These are phyloP conservation scores for Macrobrachium nipponense DNA, from an alignment of 1,140 invertebrate species.

Conservation along the genomic window DNA sequence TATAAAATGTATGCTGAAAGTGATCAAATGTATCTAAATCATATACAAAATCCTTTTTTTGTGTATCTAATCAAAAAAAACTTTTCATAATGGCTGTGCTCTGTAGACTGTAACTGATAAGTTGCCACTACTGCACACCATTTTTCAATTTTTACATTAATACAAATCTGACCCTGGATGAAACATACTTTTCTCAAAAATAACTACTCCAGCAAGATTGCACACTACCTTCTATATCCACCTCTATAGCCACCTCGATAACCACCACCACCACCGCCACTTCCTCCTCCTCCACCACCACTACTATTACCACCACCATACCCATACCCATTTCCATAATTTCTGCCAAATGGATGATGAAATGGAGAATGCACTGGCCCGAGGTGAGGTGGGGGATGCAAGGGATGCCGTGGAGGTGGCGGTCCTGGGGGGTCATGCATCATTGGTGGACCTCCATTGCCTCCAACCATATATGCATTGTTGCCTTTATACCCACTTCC, in stretches of 20 bases:
- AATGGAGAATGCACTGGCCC: constrained; percentile 7
- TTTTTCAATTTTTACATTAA: neutral
- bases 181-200: neutral
- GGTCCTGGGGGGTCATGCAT: constrained; percentile 30
- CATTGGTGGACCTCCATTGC: constrained; percentile 20
- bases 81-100: too few species aligned
- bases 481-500: constrained; percentile 16
- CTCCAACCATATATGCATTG: too few species aligned
- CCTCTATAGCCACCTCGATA: constrained; percentile 31
- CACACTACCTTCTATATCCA: neutral
- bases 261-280: constrained; percentile 26
- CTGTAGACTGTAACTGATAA: too few species aligned
- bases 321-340: constrained; percentile 32
- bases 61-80: too few species aligned
- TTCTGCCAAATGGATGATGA: constrained; percentile 34
- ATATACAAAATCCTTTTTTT: too few species aligned
- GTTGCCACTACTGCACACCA: neutral
- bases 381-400: constrained; percentile 42
- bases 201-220: neutral
- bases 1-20: too few species aligned
- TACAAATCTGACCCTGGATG: neutral
- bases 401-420: constrained; percentile 40
- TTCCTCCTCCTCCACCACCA: neutral
- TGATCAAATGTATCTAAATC: too few species aligned
- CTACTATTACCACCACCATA: constrained; percentile 21